phyloP scores from a whole-genome alignment of 2,888 invertebrate species.

The Oegoconia quadripuncta region DNA sequence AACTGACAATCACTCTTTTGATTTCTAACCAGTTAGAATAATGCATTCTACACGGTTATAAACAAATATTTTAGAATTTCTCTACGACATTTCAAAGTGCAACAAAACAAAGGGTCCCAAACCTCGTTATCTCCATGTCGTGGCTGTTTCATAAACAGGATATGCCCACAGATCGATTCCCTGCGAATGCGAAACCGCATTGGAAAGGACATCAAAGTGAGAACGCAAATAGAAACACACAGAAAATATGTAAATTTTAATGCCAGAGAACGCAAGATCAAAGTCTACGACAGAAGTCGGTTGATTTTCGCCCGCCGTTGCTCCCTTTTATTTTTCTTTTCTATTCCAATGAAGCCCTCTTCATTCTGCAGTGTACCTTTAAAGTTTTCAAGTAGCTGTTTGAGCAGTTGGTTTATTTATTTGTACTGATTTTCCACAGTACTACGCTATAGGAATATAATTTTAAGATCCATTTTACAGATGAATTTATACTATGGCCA shows the following conservation, averaged over 20 bases:
- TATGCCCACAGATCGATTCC: constrained; percentile 38
- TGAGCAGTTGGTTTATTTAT: neutral
- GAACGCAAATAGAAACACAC: constrained; percentile 53
- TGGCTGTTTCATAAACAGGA: constrained; percentile 24
- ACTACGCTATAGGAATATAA: too few species aligned
- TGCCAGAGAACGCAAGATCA: constrained; percentile 60
- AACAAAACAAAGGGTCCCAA: constrained; percentile 23
- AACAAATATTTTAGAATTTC: neutral
- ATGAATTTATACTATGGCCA: too few species aligned
- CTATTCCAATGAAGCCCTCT: constrained; percentile 31
- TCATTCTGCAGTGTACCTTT: constrained; percentile 34
- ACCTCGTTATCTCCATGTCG: constrained; percentile 20
- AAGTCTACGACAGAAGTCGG: constrained; percentile 41
- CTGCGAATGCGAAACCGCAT: constrained; percentile 41
- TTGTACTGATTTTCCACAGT: too few species aligned
- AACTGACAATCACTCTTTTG: too few species aligned
- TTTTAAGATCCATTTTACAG: too few species aligned
- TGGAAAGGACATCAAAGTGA: constrained; percentile 67
- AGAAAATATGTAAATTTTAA: constrained; percentile 75
- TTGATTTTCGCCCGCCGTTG: constrained; percentile 42
- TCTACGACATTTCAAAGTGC: neutral
- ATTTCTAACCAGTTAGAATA: too few species aligned
- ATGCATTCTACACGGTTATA: neutral
- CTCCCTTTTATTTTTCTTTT: constrained; percentile 38
- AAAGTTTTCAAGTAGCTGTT: constrained; percentile 14